Conservation (phyloP, 2,113 vertebrate species). For the Syngnathus scovelli region DNA sequence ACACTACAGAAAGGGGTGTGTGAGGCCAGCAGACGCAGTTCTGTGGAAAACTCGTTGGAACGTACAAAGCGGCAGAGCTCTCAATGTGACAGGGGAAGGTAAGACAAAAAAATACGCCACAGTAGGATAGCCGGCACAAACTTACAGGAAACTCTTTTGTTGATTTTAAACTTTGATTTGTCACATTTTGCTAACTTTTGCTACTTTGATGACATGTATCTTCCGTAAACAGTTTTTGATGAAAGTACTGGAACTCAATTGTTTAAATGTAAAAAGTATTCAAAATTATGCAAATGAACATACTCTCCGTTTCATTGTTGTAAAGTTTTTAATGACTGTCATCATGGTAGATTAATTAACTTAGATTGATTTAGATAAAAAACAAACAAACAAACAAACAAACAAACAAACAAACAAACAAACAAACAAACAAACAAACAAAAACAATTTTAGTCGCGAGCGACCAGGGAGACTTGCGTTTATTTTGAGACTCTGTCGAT, state of each 20-base stretch:
- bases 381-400: slow-evolving; percentile 2
- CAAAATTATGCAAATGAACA: neutral
- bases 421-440: neutral
- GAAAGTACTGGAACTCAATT: neutral
- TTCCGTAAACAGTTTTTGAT: neutral
- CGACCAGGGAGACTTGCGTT: neutral
- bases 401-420: neutral
- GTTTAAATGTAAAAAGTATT: neutral
- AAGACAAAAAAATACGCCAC: slow-evolving; percentile 36
- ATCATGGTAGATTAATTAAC: neutral
- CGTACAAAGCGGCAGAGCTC: slow-evolving; percentile 55
- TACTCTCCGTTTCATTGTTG: neutral
- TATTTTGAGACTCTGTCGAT: slow-evolving; percentile 11
- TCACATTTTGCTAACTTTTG: neutral
- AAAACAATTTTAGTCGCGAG: neutral
- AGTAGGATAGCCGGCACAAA: neutral
- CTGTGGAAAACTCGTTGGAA: slow-evolving; percentile 65
- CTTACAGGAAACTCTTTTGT: neutral
- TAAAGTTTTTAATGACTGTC: neutral
- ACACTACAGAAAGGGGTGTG: slow-evolving; percentile 63
- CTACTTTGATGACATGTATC: neutral
- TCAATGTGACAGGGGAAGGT: slow-evolving; percentile 58
- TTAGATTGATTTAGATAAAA: neutral
- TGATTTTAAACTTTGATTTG: neutral
- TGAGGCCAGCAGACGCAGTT: slow-evolving; percentile 61